Conservation (phyloP, 2,888 invertebrate species). For the Cheilosia pagana region DNA sequence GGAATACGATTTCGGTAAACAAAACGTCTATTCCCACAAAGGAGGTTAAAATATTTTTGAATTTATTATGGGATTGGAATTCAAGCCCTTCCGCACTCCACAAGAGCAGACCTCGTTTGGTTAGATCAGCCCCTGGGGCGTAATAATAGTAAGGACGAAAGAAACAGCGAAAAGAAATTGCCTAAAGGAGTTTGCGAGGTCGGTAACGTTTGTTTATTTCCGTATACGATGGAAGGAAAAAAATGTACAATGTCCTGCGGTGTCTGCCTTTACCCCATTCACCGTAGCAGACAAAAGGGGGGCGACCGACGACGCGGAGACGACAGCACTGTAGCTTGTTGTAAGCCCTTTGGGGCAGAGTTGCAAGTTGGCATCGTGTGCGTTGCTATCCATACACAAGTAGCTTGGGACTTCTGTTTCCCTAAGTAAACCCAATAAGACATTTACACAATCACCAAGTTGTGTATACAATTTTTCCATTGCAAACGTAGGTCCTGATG, state of each 20-base stretch:
- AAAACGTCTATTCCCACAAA: background rate
- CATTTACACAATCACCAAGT: constrained; percentile 28
- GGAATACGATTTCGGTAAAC: constrained; percentile 9
- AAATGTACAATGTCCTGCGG: constrained; percentile 43
- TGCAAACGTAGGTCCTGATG: constrained; percentile 18
- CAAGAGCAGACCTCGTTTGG: constrained; percentile 2
- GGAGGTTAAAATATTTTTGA: constrained; percentile 39
- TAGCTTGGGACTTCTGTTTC: background rate
- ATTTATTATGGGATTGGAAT: constrained; percentile 33
- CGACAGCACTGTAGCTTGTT: constrained; percentile 21
- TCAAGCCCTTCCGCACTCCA: constrained; percentile 49
- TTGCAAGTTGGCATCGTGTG: constrained; percentile 23
- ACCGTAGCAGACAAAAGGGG: background rate
- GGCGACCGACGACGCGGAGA: no score
- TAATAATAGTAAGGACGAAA: constrained; percentile 15
- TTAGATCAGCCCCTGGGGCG: constrained; percentile 49
- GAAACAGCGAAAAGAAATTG: constrained; percentile 24
- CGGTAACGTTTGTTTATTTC: constrained; percentile 24
- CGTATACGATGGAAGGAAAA: constrained; percentile 23
- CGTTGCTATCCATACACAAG: background rate
- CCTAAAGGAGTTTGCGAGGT: constrained; percentile 13
- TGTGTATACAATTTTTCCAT: constrained; percentile 13
- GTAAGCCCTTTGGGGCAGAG: constrained; percentile 20
- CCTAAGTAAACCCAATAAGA: constrained; percentile 34
- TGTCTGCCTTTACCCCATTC: constrained; percentile 29